A percentile compares a stretch with the other conserved stretches of the same genome.
These are phyloP conservation scores for Caenorhabditis sp. DNA, from an alignment of 2,888 invertebrate genomes.

Conservation along the genomic window DNA sequence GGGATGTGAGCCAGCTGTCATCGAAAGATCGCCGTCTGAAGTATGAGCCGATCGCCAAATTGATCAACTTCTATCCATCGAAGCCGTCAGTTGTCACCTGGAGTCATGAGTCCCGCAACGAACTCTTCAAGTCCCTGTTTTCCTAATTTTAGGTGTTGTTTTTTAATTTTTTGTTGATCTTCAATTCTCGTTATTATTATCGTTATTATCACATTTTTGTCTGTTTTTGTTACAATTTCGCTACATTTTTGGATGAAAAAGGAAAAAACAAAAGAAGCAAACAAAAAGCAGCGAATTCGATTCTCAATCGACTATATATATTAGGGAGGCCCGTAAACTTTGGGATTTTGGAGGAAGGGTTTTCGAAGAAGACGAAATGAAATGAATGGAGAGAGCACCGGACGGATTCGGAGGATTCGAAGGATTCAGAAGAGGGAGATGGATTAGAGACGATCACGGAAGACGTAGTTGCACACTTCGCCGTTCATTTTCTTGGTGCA, in stretches of 20 bases:
- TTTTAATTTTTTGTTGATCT: conserved; percentile 19
- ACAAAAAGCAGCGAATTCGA: background rate
- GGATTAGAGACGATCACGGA: conserved; percentile 43
- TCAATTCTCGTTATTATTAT: conserved; percentile 9
- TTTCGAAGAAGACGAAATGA: too few species aligned
- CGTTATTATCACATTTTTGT: conserved; percentile 9
- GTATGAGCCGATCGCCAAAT: conserved; percentile 84
- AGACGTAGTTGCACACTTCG: conserved; percentile 76
- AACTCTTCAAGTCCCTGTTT: conserved; percentile 82
- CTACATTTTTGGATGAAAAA: background rate
- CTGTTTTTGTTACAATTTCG: conserved; percentile 7
- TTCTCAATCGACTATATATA: conserved; percentile 8
- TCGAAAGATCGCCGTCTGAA: conserved; percentile 89
- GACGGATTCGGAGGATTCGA: background rate
- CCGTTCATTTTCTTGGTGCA: conserved; percentile 77
- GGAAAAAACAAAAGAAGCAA: background rate
- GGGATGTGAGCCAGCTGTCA: conserved; percentile 87
- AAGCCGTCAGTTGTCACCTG: conserved; percentile 76
- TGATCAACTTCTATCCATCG: conserved; percentile 82
- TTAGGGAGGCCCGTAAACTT: background rate
- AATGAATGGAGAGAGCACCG: background rate
- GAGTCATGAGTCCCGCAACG: conserved; percentile 80
- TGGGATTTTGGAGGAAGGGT: background rate
- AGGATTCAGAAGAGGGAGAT: conserved; percentile 12
- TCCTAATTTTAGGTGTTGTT: too few species aligned